Evolutionary conservation across 2,888 invertebrate genomes (phyloP).

Genomic region (Arge pagana): DNA sequence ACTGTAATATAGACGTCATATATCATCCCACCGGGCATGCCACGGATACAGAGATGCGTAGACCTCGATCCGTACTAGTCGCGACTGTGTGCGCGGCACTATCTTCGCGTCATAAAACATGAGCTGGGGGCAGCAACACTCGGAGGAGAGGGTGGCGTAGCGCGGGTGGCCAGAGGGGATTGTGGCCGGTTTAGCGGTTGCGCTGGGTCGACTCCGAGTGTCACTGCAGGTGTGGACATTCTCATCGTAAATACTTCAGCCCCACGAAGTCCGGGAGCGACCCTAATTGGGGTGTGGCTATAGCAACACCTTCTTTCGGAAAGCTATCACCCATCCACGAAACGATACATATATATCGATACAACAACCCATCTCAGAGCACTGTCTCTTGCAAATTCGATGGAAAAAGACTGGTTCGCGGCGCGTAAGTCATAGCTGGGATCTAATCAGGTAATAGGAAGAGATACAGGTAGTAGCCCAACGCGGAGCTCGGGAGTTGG

Average conservation of each 20-base stretch:
- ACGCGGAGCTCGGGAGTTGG: too few species aligned
- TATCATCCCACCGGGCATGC: conserved; percentile 6
- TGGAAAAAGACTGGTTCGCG: neutral
- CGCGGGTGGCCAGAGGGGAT: conserved; percentile 24
- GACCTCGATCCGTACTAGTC: neutral
- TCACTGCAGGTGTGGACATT: conserved; percentile 56
- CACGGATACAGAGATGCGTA: conserved; percentile 8
- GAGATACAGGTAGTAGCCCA: neutral
- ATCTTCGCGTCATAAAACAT: conserved; percentile 19
- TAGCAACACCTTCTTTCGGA: conserved; percentile 43
- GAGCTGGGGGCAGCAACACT: conserved; percentile 4
- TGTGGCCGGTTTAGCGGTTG: conserved; percentile 36
- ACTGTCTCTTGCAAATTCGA: too few species aligned
- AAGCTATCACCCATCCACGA: conserved; percentile 13
- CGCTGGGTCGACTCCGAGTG: conserved; percentile 46
- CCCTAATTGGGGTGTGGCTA: conserved; percentile 56
- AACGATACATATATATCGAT: neutral
- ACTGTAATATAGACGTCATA: conserved; percentile 17
- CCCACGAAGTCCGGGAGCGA: conserved; percentile 28
- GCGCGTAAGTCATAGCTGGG: neutral
- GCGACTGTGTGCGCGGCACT: conserved; percentile 5
- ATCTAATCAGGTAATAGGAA: neutral
- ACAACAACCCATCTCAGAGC: neutral
- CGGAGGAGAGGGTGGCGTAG: neutral
- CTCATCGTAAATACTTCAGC: conserved; percentile 53